Base-by-base conservation (phyloP, 2,888 invertebrate species). In the Creontiades dilutus region DNA sequence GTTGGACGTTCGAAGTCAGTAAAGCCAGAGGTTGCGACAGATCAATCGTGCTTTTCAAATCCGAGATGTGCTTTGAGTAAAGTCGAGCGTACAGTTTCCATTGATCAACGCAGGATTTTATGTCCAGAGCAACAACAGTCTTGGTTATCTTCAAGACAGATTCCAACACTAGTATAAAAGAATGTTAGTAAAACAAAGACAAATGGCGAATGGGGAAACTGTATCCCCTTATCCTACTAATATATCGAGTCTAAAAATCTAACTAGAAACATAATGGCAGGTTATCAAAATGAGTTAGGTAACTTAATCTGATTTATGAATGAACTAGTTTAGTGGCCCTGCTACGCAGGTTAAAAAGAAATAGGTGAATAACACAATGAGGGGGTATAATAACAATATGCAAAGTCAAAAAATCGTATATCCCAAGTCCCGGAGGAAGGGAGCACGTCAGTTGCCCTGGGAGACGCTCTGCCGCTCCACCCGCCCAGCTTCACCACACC, bases 31-130 rank as follows among this genome's bases (percentile, higher is more conserved):
- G 84, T 27, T 23, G 23, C 13, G 82, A 27, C 14, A 84, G n/a
- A 19, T 82, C 82, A 0, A n/a, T n/a, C 9, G 19, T 27, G 14
- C 84, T 82, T 19, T 89, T 82, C 52, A 89, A 28, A 48, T 84
- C 52, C 3, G 82, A 16, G 7, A 68, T 27, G 47, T 89, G 84
- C 47, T 89, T 89, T 23, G 82, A 14, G 28, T 82, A 82, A 14
- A 89, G 57, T 16, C 84, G 84, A 2, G 57, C 84, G 52, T 84
- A 89, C 4, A 84, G 48, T 82, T 84, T 82, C 89, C 89, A 89
- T 27, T 61, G 76, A 28, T 89, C 89, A 47, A 55, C 89, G n/a
- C 28, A 61, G 0, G 89, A 75, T 84, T 89, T 89, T 16, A 89
- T 52, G 16, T 89, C 89, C 12, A 89, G 89, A 12, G 89, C 61